Evolutionary conservation across 2,888 invertebrate species (phyloP), one percentile per base, ranked within the genome.

Genomic region (Bombyx huttoni): DNA sequence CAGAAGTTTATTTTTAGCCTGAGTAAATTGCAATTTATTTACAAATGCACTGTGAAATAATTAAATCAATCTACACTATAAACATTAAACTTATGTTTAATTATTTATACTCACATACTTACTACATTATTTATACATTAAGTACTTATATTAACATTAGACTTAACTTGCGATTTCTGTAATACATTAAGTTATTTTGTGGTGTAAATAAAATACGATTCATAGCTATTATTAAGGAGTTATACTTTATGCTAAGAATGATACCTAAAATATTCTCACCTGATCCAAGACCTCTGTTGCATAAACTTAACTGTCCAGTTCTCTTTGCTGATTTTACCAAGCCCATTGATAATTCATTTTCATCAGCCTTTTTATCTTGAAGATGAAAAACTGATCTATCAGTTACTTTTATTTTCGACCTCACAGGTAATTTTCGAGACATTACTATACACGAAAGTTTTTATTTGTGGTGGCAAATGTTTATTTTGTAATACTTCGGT

Each of bases 261-360:
- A 52, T 49, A 49, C 47, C 47, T 47, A 24, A 1, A 24, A 24
- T 24, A 24, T 14, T 64, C 74, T 74, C 81, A 94, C 97, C 94
- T 80, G 91, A 89, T 49, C 91, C 90, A 60, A 96, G 81, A 63
- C 93, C 94, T 70, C 91, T 91, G 59, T 93, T 93, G 53, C 94
- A 91, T 62, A 97, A 89, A 87, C 94, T 95, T 47, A 97, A 84
- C 61, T 92, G 91, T 14, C 97, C 97, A 58, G 93, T 93, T 70
- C 92, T 93, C 66, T 95, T 91, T 5, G 96, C 95, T 59, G 92
- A 91, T 80, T 95, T 94, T 53, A 97, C 90, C 64, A 96, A 79
- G 50, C 91, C 91, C 53, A 90, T 89, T 35, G 94, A 91, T 56
- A 96, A 75, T 70, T 92, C 91, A 53, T 86, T 89, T 56, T 93